Conservation (phyloP, 2,113 vertebrate genomes). For the Pelmatolapia mariae region DNA sequence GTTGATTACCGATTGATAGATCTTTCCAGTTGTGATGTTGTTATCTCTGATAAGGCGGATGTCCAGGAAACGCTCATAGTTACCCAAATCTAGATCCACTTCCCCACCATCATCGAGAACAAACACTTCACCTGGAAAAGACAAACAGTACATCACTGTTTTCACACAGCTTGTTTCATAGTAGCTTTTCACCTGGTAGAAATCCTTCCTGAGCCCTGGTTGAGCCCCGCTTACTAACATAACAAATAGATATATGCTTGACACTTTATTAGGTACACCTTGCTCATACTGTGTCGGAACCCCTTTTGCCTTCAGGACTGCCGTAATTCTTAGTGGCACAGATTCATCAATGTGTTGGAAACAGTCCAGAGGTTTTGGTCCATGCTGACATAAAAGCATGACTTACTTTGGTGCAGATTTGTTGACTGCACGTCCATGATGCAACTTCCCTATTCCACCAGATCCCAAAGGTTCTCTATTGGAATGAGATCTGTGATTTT, state of each 20-base stretch:
- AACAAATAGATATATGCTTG: background rate
- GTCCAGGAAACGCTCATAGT: constrained; percentile 96
- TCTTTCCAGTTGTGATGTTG: constrained; percentile 96
- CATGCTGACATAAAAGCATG: background rate
- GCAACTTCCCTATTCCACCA: background rate
- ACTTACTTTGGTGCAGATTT: background rate
- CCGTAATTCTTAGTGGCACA: background rate
- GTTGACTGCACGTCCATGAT: background rate
- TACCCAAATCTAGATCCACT: constrained; percentile 94
- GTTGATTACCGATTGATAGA: constrained; percentile 96
- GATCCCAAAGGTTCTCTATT: background rate
- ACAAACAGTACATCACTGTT: background rate
- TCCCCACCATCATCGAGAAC: constrained; percentile 95
- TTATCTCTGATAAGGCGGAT: constrained; percentile 93
- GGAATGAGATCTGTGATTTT: background rate
- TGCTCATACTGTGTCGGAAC: background rate
- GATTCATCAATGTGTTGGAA: background rate
- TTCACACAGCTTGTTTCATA: background rate
- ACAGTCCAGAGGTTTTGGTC: background rate
- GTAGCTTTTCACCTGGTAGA: background rate
- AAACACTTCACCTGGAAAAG: constrained; percentile 87
- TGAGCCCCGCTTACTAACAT: background rate
- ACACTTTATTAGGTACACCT: background rate
- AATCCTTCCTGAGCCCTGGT: too few species aligned
- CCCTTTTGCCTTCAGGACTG: background rate